These are phyloP conservation scores for Lordiphosa fenestrarum DNA, from an alignment of 2,888 invertebrate species.

Conservation along the genomic window DNA sequence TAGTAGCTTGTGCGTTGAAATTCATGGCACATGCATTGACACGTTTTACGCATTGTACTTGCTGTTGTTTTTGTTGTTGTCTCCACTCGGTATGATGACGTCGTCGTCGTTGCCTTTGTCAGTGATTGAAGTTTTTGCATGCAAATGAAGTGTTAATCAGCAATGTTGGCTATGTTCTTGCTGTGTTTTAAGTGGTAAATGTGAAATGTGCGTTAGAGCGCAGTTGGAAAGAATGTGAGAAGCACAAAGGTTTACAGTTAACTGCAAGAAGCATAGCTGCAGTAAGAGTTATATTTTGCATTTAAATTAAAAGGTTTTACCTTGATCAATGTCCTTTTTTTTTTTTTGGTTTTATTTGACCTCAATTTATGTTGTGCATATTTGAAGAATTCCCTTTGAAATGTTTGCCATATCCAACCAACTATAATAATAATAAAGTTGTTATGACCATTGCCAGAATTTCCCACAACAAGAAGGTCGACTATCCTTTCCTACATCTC, in stretches of 20 bases:
- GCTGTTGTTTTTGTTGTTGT: slow-evolving; percentile 8
- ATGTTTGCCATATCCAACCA: no score
- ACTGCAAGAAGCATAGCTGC: not conserved
- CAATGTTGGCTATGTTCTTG: slow-evolving; percentile 10
- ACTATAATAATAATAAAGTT: slow-evolving; percentile 6
- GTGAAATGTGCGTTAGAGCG: not conserved
- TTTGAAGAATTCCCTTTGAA: slow-evolving; percentile 5
- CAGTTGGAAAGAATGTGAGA: not conserved
- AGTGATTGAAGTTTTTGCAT: slow-evolving; percentile 60
- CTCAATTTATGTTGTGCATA: not conserved
- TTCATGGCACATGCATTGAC: slow-evolving; percentile 66
- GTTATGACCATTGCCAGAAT: slow-evolving; percentile 25
- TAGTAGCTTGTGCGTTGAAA: slow-evolving; percentile 44
- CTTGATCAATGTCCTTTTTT: no score
- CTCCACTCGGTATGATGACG: slow-evolving; percentile 3
- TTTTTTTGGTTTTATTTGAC: no score
- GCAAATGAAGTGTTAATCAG: slow-evolving; percentile 62
- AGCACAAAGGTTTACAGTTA: not conserved
- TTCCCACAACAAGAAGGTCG: slow-evolving; percentile 19
- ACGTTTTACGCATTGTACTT: slow-evolving; percentile 50
- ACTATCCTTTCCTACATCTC: slow-evolving; percentile 13
- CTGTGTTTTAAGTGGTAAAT: not conserved
- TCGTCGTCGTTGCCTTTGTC: slow-evolving; percentile 23
- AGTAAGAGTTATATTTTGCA: no score
- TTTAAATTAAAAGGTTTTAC: not conserved